Conservation (phyloP, 2,888 invertebrate species). For the Spisula subtruncata region DNA sequence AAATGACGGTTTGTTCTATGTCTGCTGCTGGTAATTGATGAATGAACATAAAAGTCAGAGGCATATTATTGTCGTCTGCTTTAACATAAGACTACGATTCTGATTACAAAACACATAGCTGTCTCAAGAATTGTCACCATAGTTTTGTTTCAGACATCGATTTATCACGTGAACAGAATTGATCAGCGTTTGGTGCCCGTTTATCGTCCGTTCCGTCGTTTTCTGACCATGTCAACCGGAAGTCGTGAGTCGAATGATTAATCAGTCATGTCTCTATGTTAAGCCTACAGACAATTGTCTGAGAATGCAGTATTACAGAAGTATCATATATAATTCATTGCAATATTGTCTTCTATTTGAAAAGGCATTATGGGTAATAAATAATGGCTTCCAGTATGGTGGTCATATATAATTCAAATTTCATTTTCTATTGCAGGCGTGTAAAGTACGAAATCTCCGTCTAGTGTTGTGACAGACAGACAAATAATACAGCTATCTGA, state of each 20-base stretch:
- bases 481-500: not conserved
- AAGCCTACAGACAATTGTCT: not conserved
- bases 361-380: slow-evolving; percentile 28
- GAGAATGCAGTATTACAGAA: not conserved
- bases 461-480: slow-evolving; percentile 1
- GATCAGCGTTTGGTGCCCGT: not conserved
- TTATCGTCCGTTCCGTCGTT: not conserved
- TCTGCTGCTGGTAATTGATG: not conserved
- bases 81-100: not conserved
- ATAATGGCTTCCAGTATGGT: not conserved
- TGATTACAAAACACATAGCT: not conserved
- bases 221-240: slow-evolving; percentile 2
- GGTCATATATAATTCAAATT: not conserved
- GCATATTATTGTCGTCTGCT: not conserved
- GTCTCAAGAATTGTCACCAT: not conserved
- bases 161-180: not conserved
- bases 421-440: not conserved
- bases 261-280: not conserved
- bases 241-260: not conserved
- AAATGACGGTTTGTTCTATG: not conserved
- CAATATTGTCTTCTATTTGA: not conserved
- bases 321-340: not conserved
- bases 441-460: not conserved
- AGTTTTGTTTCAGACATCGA: not conserved
- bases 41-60: not conserved